Conservation (phyloP, 2,113 vertebrate genomes). For the Cardinalis cardinalis region DNA sequence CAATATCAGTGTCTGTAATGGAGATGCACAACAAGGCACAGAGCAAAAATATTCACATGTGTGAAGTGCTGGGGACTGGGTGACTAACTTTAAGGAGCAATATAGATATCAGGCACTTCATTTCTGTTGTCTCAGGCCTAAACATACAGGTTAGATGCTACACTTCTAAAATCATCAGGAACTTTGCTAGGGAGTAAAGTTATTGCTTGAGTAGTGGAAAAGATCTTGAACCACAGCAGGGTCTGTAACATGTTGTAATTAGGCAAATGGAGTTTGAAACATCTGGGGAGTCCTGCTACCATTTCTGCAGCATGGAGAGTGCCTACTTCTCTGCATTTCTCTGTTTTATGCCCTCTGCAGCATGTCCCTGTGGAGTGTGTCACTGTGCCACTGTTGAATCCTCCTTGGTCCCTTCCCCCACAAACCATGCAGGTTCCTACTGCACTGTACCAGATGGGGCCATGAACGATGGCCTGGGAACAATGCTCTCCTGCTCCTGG, state of each 20-base stretch:
- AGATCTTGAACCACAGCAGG: background rate
- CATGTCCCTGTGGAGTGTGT: background rate
- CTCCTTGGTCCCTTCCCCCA: background rate
- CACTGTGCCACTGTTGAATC: background rate
- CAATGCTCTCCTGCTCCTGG: background rate
- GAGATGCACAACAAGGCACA: background rate
- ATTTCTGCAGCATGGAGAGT: background rate
- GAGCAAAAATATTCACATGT: background rate
- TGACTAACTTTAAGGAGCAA: background rate
- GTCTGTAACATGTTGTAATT: background rate
- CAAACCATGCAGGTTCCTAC: accelerated
- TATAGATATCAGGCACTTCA: background rate
- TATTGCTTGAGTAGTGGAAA: background rate
- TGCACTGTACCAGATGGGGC: background rate
- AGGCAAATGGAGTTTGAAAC: background rate
- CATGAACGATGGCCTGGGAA: background rate
- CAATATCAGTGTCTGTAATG: background rate
- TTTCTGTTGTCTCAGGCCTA: background rate
- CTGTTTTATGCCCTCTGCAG: background rate
- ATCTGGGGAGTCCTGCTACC: background rate
- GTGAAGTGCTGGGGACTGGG: background rate
- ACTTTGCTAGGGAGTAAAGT: background rate
- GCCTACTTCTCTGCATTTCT: background rate
- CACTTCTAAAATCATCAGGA: background rate
- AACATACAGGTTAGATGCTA: background rate